Percentiles rank a stretch among this genome's conserved stretches.
These are phyloP conservation scores for Maniola jurtina DNA, from an alignment of 1,140 invertebrate genomes.

Conservation along the genomic window DNA sequence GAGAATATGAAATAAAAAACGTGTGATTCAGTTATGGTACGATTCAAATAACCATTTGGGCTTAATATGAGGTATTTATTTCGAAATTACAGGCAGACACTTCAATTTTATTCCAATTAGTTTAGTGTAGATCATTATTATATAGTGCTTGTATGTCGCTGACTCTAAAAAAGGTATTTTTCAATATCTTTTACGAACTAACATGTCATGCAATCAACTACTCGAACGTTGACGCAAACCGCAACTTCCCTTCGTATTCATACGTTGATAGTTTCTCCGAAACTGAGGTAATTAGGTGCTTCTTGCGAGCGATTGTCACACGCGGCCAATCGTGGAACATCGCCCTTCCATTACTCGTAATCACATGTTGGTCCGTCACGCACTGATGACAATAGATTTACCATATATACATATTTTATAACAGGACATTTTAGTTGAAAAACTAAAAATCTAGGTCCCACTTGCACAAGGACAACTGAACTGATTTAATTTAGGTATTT, in stretches of 20 bases:
- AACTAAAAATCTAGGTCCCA: background rate
- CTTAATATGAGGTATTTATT: too few relatives aligned
- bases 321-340: conserved; percentile 37
- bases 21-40: too few relatives aligned
- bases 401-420: background rate
- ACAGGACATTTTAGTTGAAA: background rate
- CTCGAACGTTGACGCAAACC: conserved; percentile 19
- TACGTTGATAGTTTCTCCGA: conserved; percentile 56
- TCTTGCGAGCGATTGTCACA: conserved; percentile 56
- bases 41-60: too few relatives aligned
- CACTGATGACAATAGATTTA: conserved; percentile 42
- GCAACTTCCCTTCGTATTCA: conserved; percentile 41
- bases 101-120: too few relatives aligned
- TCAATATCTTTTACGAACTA: background rate
- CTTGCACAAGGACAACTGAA: too few relatives aligned
- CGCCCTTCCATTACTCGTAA: conserved; percentile 41
- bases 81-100: too few relatives aligned
- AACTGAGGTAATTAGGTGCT: conserved; percentile 49
- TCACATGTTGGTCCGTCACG: conserved; percentile 56
- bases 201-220: background rate
- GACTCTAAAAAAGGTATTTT: background rate
- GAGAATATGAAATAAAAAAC: too few relatives aligned
- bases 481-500: too few relatives aligned
- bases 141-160: too few relatives aligned
- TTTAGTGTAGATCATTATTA: too few relatives aligned